Conservation (phyloP, 2,888 invertebrate species). For the Archaeoteleia sp. region DNA sequence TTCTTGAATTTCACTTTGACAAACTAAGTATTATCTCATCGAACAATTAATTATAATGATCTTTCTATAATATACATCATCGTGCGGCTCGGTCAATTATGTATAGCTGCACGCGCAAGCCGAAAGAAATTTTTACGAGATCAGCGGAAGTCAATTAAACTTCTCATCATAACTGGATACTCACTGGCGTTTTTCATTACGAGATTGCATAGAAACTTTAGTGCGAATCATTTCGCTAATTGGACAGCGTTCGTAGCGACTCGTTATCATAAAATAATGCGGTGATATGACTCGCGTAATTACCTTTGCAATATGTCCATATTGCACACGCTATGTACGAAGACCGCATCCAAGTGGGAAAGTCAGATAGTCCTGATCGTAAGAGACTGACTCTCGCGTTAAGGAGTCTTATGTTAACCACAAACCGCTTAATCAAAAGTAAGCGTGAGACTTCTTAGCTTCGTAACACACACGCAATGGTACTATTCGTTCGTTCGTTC, state of each 20-base stretch:
- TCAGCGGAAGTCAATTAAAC: slow-evolving; percentile 48
- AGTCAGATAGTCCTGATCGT: slow-evolving; percentile 30
- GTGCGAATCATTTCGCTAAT: slow-evolving; percentile 51
- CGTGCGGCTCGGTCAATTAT: slow-evolving; percentile 26
- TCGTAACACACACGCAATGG: slow-evolving; percentile 30
- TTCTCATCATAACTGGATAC: slow-evolving; percentile 39
- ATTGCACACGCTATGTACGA: slow-evolving; percentile 46
- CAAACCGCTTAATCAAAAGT: slow-evolving; percentile 49
- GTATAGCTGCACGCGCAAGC: slow-evolving; percentile 15
- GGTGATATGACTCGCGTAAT: slow-evolving; percentile 56
- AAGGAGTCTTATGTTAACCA: slow-evolving; percentile 39
- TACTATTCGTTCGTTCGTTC: slow-evolving; percentile 19
- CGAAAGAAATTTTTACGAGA: slow-evolving; percentile 36
- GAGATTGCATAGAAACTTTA: slow-evolving; percentile 44
- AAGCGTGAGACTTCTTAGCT: slow-evolving; percentile 42
- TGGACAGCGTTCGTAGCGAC: slow-evolving; percentile 47
- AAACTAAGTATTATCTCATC: slow-evolving; percentile 9
- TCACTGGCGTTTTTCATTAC: slow-evolving; percentile 43
- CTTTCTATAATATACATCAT: slow-evolving; percentile 26
- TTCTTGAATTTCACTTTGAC: slow-evolving; percentile 12
- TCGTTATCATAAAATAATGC: slow-evolving; percentile 51
- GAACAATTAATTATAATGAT: slow-evolving; percentile 34
- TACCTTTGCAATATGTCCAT: slow-evolving; percentile 54
- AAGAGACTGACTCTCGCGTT: slow-evolving; percentile 38
- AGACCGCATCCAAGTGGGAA: slow-evolving; percentile 44